phyloP scores from a whole-genome alignment of 1,140 invertebrate genomes.

The Cephus cinctus region DNA sequence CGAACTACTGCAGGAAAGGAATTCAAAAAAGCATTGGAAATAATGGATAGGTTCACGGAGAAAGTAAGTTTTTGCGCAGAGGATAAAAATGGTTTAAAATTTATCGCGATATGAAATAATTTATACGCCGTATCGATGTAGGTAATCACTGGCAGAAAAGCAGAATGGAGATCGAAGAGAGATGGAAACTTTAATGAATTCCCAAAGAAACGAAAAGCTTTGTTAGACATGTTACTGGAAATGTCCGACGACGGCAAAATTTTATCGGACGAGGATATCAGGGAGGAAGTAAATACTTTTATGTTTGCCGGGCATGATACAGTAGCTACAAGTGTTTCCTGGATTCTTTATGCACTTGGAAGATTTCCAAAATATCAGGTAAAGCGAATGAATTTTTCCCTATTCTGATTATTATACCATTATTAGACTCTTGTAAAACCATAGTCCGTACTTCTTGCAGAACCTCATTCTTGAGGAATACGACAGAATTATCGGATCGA shows the following conservation, averaged over 20 bases:
- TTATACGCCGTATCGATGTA: too few relatives aligned
- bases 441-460: constrained; percentile 39
- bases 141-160: constrained; percentile 49
- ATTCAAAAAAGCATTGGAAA: constrained; percentile 54
- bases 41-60: constrained; percentile 64
- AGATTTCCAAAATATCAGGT: constrained; percentile 56
- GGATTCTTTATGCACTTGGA: constrained; percentile 57
- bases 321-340: constrained; percentile 58
- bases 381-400: constrained; percentile 36
- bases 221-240: constrained; percentile 62
- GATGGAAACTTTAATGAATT: constrained; percentile 25
- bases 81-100: not conserved
- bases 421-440: constrained; percentile 67
- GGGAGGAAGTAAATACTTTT: constrained; percentile 66
- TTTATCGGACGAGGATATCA: constrained; percentile 55
- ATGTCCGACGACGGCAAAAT: constrained; percentile 47
- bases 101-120: not conserved
- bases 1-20: constrained; percentile 54
- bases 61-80: constrained; percentile 26
- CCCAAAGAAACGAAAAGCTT: constrained; percentile 54
- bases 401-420: constrained; percentile 72
- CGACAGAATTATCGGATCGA: constrained; percentile 43
- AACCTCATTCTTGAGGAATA: constrained; percentile 59
- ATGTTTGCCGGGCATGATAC: constrained; percentile 69
- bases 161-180: constrained; percentile 39